Conservation (phyloP, 2,113 vertebrate genomes). For the Brachyhypopomus occidentalis region DNA sequence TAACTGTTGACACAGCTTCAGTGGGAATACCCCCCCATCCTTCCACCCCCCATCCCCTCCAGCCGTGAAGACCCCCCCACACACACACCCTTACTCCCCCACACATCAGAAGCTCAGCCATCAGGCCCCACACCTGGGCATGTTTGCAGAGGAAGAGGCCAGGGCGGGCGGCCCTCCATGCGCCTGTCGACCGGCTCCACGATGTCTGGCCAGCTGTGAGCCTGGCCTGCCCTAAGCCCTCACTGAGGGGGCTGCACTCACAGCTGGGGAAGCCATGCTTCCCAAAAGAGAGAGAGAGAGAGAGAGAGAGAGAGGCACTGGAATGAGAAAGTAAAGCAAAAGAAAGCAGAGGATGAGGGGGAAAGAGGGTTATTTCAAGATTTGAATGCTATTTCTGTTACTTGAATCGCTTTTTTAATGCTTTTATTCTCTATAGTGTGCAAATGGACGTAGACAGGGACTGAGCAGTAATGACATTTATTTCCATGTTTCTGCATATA, state of each 20-base stretch:
- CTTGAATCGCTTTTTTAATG: conserved; percentile 18
- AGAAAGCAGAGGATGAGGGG: conserved; percentile 32
- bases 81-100: conserved; percentile 55
- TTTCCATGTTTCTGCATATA: background rate
- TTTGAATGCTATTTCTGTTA: conserved; percentile 21
- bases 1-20: conserved; percentile 81
- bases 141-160: conserved; percentile 79
- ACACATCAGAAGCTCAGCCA: conserved; percentile 80
- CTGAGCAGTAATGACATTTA: background rate
- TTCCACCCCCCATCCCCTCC: conserved; percentile 52
- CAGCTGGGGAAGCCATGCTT: conserved; percentile 83
- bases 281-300: conserved; percentile 66
- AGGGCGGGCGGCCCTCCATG: conserved; percentile 77
- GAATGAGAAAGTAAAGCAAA: conserved; percentile 53
- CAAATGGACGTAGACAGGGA: background rate
- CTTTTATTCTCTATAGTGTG: background rate
- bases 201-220: conserved; percentile 87
- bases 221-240: conserved; percentile 79
- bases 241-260: conserved; percentile 79
- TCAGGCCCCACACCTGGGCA: conserved; percentile 79
- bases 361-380: conserved; percentile 71
- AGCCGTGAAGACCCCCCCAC: conserved; percentile 44
- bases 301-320: conserved; percentile 47
- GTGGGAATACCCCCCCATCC: conserved; percentile 65
- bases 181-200: conserved; percentile 88